Conservation (phyloP, 2,888 invertebrate genomes). For the Tachina lurida region DNA sequence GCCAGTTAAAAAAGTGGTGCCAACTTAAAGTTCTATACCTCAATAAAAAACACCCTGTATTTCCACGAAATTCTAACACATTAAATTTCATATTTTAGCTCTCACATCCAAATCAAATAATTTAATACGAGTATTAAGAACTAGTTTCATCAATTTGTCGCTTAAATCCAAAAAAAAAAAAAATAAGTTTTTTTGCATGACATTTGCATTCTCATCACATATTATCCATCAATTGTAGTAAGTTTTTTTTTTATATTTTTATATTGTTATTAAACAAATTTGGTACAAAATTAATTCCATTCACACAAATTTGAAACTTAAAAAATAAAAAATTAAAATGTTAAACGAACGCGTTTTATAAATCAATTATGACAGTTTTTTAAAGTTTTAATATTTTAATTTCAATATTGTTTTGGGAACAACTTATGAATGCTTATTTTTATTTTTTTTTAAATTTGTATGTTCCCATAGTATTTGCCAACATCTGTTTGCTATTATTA, state of each 20-base stretch:
- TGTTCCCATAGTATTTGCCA: conserved; percentile 3
- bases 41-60: no score
- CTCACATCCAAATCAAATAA: neutral
- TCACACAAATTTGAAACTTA: conserved; percentile 23
- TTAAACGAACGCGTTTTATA: conserved; percentile 38
- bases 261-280: neutral
- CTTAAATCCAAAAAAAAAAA: neutral
- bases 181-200: neutral
- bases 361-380: conserved; percentile 62
- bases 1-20: no score
- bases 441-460: neutral
- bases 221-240: conserved; percentile 9
- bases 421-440: conserved; percentile 8
- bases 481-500: conserved; percentile 34
- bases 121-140: neutral
- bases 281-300: conserved; percentile 24
- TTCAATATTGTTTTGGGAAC: conserved; percentile 29
- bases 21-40: no score
- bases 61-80: neutral
- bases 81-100: neutral
- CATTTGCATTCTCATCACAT: conserved; percentile 26
- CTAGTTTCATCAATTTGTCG: conserved; percentile 7
- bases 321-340: conserved; percentile 10
- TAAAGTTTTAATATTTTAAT: conserved; percentile 19
- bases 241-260: neutral